Evolutionary conservation across 2,797 vertebrate species (phyloP), one percentile per base, ranked within the genome.

Genomic region (Clamator glandarius): DNA sequence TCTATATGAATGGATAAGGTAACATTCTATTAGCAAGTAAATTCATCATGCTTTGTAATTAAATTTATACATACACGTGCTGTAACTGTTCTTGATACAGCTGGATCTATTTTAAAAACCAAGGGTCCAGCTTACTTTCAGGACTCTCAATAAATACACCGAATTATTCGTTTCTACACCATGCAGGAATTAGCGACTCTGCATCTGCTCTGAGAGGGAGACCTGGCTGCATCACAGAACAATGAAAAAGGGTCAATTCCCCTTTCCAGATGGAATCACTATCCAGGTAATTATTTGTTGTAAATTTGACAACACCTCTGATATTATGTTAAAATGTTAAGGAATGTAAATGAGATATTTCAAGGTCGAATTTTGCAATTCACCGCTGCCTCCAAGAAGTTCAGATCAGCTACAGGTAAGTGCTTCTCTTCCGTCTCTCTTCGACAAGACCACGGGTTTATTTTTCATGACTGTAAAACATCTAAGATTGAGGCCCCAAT

Each of bases 261-360:
- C 6, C 86, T 62, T 29, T 52, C 85, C 90, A 95, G 90, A 66
- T 63, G 83, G 69, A 86, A 86, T 8, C 58, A 12, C 31, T 3
- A 15, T 12, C 70, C 55, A 18, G 42, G 51, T n/a, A 48, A 86
- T 78, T 88, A 67, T 88, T 91, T 80, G 77, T 74, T 87, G 75
- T 80, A 93, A 93, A 89, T 92, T 94, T 92, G 84, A 93, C 94
- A 95, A 42, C 89, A 95, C 87, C 74, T 94, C 85, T 2, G 8
- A 41, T 50, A 77, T 80, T 74, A n/a, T 25, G 63, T 90, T 62
- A 19, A 69, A 72, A 77, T 1, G 33, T 9, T 52, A 75, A 75
- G 62, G 48, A 59, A 84, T 31, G 33, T 39, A 33, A 83, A 68
- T 17, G 42, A 41, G 66, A 57, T 42, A 58, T 83, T 66, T 78